Conservation (phyloP, 2,888 invertebrate species). For the Gordius sp. region DNA sequence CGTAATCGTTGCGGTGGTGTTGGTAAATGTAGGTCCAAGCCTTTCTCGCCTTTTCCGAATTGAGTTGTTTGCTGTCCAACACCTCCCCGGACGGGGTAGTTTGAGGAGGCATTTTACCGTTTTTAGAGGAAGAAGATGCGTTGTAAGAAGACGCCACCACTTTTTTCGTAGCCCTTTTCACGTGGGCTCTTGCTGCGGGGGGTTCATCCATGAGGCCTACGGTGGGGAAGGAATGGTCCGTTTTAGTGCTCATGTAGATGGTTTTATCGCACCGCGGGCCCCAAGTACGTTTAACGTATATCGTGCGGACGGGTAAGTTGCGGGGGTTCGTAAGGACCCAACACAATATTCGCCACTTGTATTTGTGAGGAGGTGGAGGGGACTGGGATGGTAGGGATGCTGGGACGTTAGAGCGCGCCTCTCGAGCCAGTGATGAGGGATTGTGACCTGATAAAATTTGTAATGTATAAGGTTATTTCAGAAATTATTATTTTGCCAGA, state of each 20-base stretch:
- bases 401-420: too few relatives aligned
- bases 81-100: neutral
- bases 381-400: too few relatives aligned
- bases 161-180: too few relatives aligned
- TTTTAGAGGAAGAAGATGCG: neutral
- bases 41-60: neutral
- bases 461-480: too few relatives aligned
- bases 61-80: conserved; percentile 1
- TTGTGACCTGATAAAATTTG: too few relatives aligned
- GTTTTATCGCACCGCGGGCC: conserved; percentile 12
- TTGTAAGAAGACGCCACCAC: too few relatives aligned
- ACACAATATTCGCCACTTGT: conserved; percentile 13
- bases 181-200: too few relatives aligned
- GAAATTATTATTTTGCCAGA: too few relatives aligned
- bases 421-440: too few relatives aligned
- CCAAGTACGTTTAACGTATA: conserved; percentile 11
- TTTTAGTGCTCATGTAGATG: conserved; percentile 2
- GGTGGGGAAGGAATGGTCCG: conserved; percentile 10
- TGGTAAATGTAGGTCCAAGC: conserved; percentile 17
- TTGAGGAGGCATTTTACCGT: neutral
- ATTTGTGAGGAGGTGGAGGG: conserved; percentile 7
- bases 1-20: neutral
- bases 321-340: conserved; percentile 12
- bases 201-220: conserved; percentile 2
- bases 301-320: neutral